Evolutionary conservation across 2,113 vertebrate genomes (phyloP).

Genomic region (Tragulus kanchil): DNA sequence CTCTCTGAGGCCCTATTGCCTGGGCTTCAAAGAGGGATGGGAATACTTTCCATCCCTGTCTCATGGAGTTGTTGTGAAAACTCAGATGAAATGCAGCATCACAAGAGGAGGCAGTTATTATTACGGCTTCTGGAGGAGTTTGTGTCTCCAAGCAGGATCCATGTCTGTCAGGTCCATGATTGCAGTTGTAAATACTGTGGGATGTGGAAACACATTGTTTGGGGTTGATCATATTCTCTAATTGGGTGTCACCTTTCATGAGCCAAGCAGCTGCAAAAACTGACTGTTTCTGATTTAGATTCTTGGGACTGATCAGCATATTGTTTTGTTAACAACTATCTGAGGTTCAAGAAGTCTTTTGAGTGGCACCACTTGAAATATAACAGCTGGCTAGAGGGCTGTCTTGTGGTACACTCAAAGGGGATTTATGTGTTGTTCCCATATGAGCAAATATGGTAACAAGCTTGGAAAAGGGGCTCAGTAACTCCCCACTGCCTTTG

Average conservation of each 20-base stretch:
- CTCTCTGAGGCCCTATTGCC: background rate
- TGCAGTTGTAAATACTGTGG: slow-evolving; percentile 53
- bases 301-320: slow-evolving; percentile 75
- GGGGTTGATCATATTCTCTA: slow-evolving; percentile 66
- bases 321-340: slow-evolving; percentile 76
- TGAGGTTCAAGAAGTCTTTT: slow-evolving; percentile 72
- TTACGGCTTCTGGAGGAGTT: slow-evolving; percentile 47
- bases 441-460: slow-evolving; percentile 9
- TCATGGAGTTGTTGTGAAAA: background rate
- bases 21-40: background rate
- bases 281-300: slow-evolving; percentile 75
- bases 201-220: slow-evolving; percentile 63
- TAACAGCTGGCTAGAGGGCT: slow-evolving; percentile 48
- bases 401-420: slow-evolving; percentile 31
- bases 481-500: background rate
- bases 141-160: background rate
- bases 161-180: slow-evolving; percentile 47
- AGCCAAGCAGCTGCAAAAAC: slow-evolving; percentile 74
- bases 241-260: slow-evolving; percentile 76
- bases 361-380: slow-evolving; percentile 50
- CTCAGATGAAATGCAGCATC: background rate
- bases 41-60: background rate
- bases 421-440: background rate
- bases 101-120: background rate
- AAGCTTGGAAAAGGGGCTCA: slow-evolving; percentile 6